These are phyloP conservation scores for Salminus brasiliensis DNA, from an alignment of 2,113 vertebrate genomes.

Conservation along the genomic window DNA sequence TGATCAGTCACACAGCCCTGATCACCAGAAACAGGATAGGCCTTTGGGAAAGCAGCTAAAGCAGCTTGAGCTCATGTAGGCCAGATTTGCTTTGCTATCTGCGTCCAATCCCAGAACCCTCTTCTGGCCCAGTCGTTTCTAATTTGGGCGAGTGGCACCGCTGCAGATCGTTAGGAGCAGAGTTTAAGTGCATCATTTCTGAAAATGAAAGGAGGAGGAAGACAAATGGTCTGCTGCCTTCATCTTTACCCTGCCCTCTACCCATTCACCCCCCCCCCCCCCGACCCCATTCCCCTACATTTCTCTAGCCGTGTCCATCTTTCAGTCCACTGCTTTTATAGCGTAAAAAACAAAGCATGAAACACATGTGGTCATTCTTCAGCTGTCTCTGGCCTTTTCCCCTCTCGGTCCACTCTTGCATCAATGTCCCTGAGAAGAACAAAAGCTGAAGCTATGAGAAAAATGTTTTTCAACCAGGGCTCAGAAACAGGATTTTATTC, in stretches of 20 bases:
- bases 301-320: background rate
- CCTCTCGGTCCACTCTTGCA: too few relatives aligned
- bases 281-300: background rate
- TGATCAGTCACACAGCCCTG: conserved; percentile 19
- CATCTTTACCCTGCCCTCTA: too few relatives aligned
- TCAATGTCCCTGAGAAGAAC: too few relatives aligned
- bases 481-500: too few relatives aligned
- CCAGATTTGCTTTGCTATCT: conserved; percentile 12
- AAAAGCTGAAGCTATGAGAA: too few relatives aligned
- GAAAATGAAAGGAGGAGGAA: conserved; percentile 41
- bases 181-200: conserved; percentile 46
- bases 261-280: background rate
- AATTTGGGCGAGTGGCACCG: conserved; percentile 38
- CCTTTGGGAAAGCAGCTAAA: background rate
- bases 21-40: conserved; percentile 20
- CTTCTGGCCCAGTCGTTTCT: conserved; percentile 35
- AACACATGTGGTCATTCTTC: conserved; percentile 50
- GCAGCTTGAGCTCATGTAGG: background rate
- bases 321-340: conserved; percentile 38
- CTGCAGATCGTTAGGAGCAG: conserved; percentile 22
- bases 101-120: conserved; percentile 8
- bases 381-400: conserved; percentile 23
- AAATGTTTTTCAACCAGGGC: too few relatives aligned
- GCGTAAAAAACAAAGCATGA: conserved; percentile 37
- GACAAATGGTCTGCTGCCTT: conserved; percentile 26